These are phyloP conservation scores for Oreochromis tanganicae DNA, from an alignment of 2,113 vertebrate species.

Conservation along the genomic window DNA sequence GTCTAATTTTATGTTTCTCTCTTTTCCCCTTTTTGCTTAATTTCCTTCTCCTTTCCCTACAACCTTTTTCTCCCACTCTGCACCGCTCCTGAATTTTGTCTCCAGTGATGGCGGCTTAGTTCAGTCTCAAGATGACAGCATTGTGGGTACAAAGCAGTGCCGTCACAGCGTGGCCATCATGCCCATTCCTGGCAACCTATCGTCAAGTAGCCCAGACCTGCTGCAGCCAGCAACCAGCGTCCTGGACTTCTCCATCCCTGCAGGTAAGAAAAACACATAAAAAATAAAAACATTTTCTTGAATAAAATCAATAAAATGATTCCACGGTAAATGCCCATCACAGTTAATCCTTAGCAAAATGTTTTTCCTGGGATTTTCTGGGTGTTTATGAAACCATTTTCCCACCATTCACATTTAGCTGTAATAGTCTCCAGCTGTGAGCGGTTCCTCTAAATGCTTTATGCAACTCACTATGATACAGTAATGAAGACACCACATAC, in stretches of 20 bases:
- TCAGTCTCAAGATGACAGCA: constrained; percentile 96
- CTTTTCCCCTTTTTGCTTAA: not conserved
- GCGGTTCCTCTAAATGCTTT: not conserved
- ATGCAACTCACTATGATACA: not conserved
- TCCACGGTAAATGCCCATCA: no score
- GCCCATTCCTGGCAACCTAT: constrained; percentile 90
- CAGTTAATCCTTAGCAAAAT: not conserved
- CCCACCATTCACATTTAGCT: not conserved
- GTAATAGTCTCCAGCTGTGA: not conserved
- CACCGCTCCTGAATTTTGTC: not conserved
- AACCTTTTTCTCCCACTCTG: not conserved
- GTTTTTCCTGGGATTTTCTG: not conserved
- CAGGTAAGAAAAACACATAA: constrained; percentile 69
- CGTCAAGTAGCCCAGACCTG: constrained; percentile 92
- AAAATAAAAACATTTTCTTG: no score
- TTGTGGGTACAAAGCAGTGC: constrained; percentile 92
- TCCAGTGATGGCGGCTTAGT: constrained; percentile 86
- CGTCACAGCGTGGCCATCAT: constrained; percentile 93
- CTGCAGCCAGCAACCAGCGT: constrained; percentile 87
- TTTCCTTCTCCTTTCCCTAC: not conserved
- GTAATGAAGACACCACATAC: not conserved
- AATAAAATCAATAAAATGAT: no score
- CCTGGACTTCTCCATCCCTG: constrained; percentile 89
- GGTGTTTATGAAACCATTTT: not conserved
- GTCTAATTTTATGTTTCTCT: not conserved